Conservation (phyloP, 2,113 vertebrate species). For the Eptesicus fuscus region DNA sequence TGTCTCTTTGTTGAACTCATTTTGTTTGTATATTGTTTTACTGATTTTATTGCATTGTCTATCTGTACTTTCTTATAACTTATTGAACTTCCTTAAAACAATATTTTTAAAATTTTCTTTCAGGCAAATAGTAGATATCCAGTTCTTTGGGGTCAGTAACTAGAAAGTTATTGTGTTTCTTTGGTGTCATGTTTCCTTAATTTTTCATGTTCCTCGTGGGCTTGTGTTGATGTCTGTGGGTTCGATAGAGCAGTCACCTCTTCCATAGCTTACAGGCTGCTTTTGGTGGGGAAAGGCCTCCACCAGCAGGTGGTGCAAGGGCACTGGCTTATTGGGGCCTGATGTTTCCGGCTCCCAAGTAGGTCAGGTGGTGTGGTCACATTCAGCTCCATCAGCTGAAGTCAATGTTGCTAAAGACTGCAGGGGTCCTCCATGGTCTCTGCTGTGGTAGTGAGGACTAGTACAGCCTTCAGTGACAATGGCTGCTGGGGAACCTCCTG, state of each 20-base stretch:
- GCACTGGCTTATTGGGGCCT: not conserved
- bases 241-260: not conserved
- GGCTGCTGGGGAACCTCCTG: not conserved
- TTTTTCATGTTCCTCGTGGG: not conserved
- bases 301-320: not conserved
- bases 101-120: not conserved
- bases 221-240: not conserved
- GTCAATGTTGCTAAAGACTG: not conserved
- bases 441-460: not conserved
- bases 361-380: not conserved
- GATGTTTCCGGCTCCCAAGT: no score
- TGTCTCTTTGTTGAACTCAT: not conserved
- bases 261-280: not conserved
- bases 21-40: not conserved
- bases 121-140: not conserved
- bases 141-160: not conserved
- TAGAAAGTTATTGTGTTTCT: not conserved
- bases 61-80: not conserved
- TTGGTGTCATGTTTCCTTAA: not conserved
- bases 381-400: not conserved
- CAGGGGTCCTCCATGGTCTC: not conserved
- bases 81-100: not conserved
- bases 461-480: not conserved
- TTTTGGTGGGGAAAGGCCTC: not conserved
- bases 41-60: not conserved